Conservation (phyloP, 2,113 vertebrate genomes). For the Entomyzon cyanotis region DNA sequence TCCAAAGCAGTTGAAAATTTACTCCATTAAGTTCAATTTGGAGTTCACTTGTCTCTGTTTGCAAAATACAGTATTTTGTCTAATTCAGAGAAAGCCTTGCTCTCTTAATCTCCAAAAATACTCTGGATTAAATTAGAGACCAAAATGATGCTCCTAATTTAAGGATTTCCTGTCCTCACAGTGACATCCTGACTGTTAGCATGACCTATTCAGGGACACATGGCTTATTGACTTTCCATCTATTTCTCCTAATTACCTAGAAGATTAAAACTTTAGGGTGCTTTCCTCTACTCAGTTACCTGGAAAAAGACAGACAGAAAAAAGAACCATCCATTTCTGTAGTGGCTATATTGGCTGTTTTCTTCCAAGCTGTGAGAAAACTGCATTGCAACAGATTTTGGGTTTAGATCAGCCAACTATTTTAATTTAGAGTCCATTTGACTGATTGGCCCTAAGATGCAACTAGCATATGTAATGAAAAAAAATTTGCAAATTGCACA, state of each 20-base stretch:
- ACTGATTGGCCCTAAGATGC: background rate
- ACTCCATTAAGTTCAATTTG: background rate
- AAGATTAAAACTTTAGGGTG: background rate
- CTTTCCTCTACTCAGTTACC: background rate
- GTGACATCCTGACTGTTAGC: background rate
- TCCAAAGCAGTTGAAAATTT: background rate
- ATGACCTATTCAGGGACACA: background rate
- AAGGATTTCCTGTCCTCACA: background rate
- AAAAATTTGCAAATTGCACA: background rate
- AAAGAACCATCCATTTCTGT: background rate
- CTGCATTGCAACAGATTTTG: background rate
- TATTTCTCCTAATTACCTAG: background rate
- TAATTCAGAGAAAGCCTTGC: background rate
- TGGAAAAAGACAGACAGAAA: background rate
- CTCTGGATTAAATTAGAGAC: background rate
- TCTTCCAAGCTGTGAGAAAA: background rate
- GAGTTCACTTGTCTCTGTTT: background rate
- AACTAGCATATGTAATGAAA: background rate
- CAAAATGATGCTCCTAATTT: background rate
- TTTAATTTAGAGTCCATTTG: background rate
- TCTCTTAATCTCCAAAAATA: background rate
- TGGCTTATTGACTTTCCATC: background rate
- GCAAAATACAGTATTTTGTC: background rate
- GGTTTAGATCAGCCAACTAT: background rate
- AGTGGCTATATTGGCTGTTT: background rate